Percentiles rank a stretch among this genome's conserved stretches.
These are phyloP conservation scores for Boleophthalmus pectinirostris DNA, from an alignment of 2,113 vertebrate species.

Conservation along the genomic window DNA sequence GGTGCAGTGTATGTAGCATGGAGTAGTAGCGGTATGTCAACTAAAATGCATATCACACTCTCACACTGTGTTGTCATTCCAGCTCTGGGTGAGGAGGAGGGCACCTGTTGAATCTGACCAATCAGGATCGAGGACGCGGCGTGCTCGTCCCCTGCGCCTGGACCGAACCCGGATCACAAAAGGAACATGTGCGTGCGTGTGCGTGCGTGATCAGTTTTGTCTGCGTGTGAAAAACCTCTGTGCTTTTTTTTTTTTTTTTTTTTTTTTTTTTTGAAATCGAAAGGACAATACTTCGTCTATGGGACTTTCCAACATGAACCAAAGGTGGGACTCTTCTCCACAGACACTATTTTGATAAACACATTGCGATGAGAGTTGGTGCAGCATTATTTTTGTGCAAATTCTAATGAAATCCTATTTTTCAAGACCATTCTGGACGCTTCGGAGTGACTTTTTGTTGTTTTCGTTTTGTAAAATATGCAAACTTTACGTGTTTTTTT, in stretches of 20 bases:
- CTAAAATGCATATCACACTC: no score
- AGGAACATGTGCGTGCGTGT: slow-evolving; percentile 57
- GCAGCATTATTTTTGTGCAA: slow-evolving; percentile 74
- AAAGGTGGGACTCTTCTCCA: slow-evolving; percentile 73
- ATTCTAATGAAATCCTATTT: slow-evolving; percentile 75
- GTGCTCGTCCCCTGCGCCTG: slow-evolving; percentile 55
- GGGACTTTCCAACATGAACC: slow-evolving; percentile 71
- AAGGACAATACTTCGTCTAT: slow-evolving; percentile 59
- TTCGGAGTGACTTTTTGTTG: slow-evolving; percentile 76
- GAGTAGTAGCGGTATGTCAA: no score
- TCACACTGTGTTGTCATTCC: background rate
- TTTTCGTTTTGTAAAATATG: slow-evolving; percentile 80
- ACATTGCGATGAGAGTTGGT: slow-evolving; percentile 46
- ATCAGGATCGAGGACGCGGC: slow-evolving; percentile 55
- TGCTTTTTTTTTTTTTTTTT: slow-evolving; percentile 6
- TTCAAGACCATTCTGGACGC: slow-evolving; percentile 72
- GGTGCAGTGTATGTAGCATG: no score
- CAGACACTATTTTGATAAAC: slow-evolving; percentile 77
- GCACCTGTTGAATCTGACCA: slow-evolving; percentile 51
- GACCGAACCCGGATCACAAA: slow-evolving; percentile 73
- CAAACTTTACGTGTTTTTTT: slow-evolving; percentile 72
- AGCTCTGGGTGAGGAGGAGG: slow-evolving; percentile 47
- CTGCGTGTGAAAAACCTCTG: background rate
- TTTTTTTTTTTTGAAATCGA: slow-evolving; percentile 16
- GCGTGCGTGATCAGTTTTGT: slow-evolving; percentile 7